Evolutionary conservation across 1,140 invertebrate species (phyloP), one percentile per base, ranked within the genome.

Genomic region (Rhagoletis zephyria): DNA sequence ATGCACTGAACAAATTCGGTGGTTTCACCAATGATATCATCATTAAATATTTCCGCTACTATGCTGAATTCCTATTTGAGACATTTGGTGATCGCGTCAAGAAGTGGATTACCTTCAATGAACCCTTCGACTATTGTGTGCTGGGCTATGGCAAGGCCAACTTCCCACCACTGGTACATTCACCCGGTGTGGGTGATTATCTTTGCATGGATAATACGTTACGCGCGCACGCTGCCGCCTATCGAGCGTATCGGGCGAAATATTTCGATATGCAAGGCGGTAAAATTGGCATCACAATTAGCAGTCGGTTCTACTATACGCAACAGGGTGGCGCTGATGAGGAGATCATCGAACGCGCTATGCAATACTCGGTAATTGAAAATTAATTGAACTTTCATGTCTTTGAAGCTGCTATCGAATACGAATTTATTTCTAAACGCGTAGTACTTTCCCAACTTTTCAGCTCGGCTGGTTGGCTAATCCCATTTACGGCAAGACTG

Each of bases 401-500:
- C 3, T 65, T 65, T 6, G 30, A n/a, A 19, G n/a, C 7, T 9
- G 30, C 30, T 30, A 30, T 30, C n/a, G n/a, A 63, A 63, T 12
- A 63, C 4, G 61, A 7, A 12, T 63, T 16, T 63, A 4, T 16
- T 63, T 14, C 30, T 30, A 30, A 30, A 30, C 1, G 30, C 30
- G 30, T 16, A 14, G 1, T 63, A 14, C 16, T 63, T 63, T 63
- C 9, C 12, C 3, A 3, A 1, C n/a, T 63, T 93, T 94, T 67
- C 89, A 95, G 94, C 93, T 94, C 63, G 96, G 96, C 14, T 96
- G 95, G 95, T 94, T 94, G 87, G 94, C 94, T 0, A 91, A 96
- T 90, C 95, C 95, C 16, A 94, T 96, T 87, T 95, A 94, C 91
- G 94, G 94, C 0, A 85, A 91, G 85, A 87, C 91, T 0, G 95